Base-by-base conservation (phyloP, 1,140 invertebrate genomes). In the Bombus impatiens region DNA sequence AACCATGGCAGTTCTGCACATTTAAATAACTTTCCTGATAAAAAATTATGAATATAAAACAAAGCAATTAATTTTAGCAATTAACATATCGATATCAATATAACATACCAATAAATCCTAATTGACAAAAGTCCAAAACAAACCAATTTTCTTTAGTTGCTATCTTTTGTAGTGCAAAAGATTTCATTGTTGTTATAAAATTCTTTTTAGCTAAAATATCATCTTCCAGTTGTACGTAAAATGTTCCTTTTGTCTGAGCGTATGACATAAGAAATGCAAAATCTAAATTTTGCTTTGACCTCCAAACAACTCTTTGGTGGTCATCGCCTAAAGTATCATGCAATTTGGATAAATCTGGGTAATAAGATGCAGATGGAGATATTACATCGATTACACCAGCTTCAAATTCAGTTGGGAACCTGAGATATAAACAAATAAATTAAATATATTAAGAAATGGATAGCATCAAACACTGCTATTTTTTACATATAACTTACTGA, bases 251-350 rank as follows among this genome's bases (percentile, higher is more conserved):
- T 0, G 96, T 96, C 91, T 98, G 98, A 18, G 97, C 97, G 94
- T 99, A 99, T 87, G 99, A 97, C 99, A 99, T 99, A 1, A 99
- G 95, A 94, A 98, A 99, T 12, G 98, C 97, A 94, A 98, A 99
- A 94, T 99, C 99, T 70, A 99, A 95, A 95, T 99, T 99, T 94
- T 99, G 99, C 93, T 99, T 99, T 3, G 98, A 98, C 74, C 99
- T 96, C 99, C 99, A 99, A 88, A 97, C 96, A 0, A 99, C 98
- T 44, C 99, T 96, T 92, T 99, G 98, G 84, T 96, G 95, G 8
- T 98, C 96, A 95, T 99, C 99, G 0, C 98, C 98, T 8, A 99
- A 95, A 1, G 98, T 99, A 40, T 97, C 95, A 28, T 96, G 96
- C 44, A 99, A 91, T 65, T 96, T 96, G 57, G 97, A 96, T 80